A percentile compares a stretch with the other conserved stretches of the same genome.
Conservation (phyloP, 53 echinoderm and acorn worm genomes). For the Zoroaster sp. region DNA sequence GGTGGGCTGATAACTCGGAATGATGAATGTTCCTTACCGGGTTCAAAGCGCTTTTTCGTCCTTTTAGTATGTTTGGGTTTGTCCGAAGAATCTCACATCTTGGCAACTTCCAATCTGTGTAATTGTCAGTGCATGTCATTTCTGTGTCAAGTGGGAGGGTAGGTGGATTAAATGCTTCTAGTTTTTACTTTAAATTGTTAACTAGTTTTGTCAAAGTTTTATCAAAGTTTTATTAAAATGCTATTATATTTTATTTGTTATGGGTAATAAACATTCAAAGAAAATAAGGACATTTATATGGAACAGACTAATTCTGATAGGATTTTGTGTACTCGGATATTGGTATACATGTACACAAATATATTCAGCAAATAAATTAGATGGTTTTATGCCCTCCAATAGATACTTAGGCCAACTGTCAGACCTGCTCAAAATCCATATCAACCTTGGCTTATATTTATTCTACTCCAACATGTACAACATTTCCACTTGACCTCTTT, state of each 20-base stretch:
- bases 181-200: too few relatives aligned
- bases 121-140: slow-evolving; percentile 21
- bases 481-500: slow-evolving; percentile 13
- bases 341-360: too few relatives aligned
- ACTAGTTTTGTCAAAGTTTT: too few relatives aligned
- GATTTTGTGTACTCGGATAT: too few relatives aligned
- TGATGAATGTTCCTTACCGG: slow-evolving; percentile 34
- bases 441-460: background rate
- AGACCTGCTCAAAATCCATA: background rate
- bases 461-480: background rate
- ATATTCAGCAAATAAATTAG: background rate
- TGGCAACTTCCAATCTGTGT: slow-evolving; percentile 37
- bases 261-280: too few relatives aligned
- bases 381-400: background rate
- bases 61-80: background rate
- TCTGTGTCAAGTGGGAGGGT: too few relatives aligned
- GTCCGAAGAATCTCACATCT: slow-evolving; percentile 11
- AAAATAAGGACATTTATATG: too few relatives aligned
- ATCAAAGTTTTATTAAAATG: too few relatives aligned
- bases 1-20: slow-evolving; percentile 1
- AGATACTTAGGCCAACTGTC: background rate
- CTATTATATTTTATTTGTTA: too few relatives aligned
- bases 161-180: too few relatives aligned
- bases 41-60: slow-evolving; percentile 49
- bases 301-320: too few relatives aligned